Evolutionary conservation across 1,140 invertebrate genomes (phyloP).

Genomic region (Drosophila bocki): DNA sequence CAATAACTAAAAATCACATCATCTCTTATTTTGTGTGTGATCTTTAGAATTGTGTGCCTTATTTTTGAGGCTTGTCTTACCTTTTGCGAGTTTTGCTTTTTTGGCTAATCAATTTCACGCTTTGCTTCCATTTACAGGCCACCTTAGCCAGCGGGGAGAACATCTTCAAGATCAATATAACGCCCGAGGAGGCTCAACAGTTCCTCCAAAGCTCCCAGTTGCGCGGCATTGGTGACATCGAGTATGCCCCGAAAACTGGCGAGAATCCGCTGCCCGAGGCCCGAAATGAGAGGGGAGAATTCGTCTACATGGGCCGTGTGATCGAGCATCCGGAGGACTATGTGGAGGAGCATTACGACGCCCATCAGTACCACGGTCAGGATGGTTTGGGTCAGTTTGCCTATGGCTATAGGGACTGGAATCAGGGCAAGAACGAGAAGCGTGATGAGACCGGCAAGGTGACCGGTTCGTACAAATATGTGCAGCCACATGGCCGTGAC

Average conservation of each 20-base stretch:
- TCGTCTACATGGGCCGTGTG: constrained; percentile 87
- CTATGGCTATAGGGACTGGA: constrained; percentile 88
- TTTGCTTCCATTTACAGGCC: constrained; percentile 49
- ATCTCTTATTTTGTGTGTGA: constrained; percentile 20
- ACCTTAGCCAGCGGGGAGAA: constrained; percentile 71
- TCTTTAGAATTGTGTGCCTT: constrained; percentile 15
- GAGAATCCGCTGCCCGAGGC: constrained; percentile 86
- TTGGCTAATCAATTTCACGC: constrained; percentile 7
- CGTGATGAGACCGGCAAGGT: constrained; percentile 78
- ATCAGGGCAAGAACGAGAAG: constrained; percentile 87
- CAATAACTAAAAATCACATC: constrained; percentile 50
- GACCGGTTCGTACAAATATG: constrained; percentile 82
- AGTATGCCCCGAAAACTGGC: constrained; percentile 86
- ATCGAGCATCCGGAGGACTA: constrained; percentile 88
- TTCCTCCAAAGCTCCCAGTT: constrained; percentile 84
- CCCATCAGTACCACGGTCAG: constrained; percentile 89
- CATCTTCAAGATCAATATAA: constrained; percentile 86
- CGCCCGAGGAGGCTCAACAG: constrained; percentile 88
- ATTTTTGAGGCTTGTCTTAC: constrained; percentile 3
- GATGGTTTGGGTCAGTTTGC: constrained; percentile 88
- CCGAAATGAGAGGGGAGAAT: constrained; percentile 86
- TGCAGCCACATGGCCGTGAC: constrained; percentile 81
- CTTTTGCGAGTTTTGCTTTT: neutral
- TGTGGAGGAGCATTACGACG: constrained; percentile 88
- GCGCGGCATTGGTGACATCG: constrained; percentile 80